Evolutionary conservation across 2,888 invertebrate species (phyloP), one percentile per base, ranked within the genome.

Genomic region (Polietes domitor): DNA sequence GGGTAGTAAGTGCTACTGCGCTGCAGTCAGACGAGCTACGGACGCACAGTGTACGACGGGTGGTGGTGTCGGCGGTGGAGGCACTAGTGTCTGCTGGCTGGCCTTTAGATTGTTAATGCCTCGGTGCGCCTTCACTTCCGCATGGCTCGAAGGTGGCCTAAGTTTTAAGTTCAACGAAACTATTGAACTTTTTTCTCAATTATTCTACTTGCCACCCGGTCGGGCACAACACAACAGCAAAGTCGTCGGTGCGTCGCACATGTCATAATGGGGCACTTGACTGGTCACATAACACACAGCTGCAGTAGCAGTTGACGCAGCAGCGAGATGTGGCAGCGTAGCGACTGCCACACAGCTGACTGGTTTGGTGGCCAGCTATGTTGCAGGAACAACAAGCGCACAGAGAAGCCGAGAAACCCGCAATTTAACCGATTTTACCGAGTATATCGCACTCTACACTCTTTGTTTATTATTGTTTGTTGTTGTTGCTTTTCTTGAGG

Each of bases 381-480:
- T 63, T 32, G 43, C 68, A 26, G 37, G n/a, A 24, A 2, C 55
- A 37, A 12, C 37, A 15, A n/a, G 7, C 12, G 58, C 43, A 58
- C 43, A 41, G 12, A 71, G 32, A n/a, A 75, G 32, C 73, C 75
- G 4, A 53, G 17, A 50, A 77, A 77, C 71, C 81, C 78, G 78
- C 78, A 84, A 78, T 78, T 81, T 84, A 84, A 81, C 75, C 78
- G 81, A 81, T 84, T 78, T 76, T 78, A n/a, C n/a, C n/a, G n/a
- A 81, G 75, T 81, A 81, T 78, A 73, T 76, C 53, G 68, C 76
- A 81, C 77, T 84, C 75, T 72, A 72, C 75, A 80, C 78, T 84
- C 75, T 73, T 81, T 73, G 80, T 81, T 76, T 75, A 73, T 81
- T 75, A 81, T 21, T 76, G 63, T 84, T 82, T 83, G 76, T 41